Evolutionary conservation across 2,113 vertebrate species (phyloP).

Genomic region (Pseudonaja textilis): DNA sequence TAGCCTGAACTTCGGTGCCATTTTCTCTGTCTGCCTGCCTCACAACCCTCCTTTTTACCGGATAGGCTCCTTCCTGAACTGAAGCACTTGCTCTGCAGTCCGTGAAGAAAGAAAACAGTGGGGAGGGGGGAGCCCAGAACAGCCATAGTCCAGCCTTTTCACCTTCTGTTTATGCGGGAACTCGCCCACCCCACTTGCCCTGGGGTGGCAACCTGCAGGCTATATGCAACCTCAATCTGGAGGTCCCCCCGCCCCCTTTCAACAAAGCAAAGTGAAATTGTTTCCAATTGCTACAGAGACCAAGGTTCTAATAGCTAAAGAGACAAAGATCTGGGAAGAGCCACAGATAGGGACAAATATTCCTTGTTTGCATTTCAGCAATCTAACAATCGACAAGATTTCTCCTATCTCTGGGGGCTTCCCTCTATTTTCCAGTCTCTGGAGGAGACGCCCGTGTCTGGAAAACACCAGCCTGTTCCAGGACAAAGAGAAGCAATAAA

Average conservation of each 20-base stretch:
- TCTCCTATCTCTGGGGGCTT: no score
- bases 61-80: neutral
- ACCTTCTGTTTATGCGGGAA: neutral
- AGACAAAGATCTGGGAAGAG: neutral
- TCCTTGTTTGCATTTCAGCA: neutral
- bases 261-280: neutral
- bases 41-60: neutral
- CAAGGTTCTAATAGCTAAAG: no score
- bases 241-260: no score
- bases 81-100: neutral
- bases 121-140: fast-evolving
- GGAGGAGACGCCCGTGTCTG: no score
- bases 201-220: neutral
- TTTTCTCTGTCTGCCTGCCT: neutral
- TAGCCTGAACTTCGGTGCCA: neutral
- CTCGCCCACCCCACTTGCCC: no score
- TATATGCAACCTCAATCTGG: neutral
- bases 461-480: neutral
- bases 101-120: neutral
- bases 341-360: neutral
- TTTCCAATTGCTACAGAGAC: neutral
- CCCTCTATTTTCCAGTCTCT: neutral
- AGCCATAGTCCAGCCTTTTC: neutral
- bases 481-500: no score
- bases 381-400: neutral